Percentiles rank a stretch among this genome's conserved stretches.
Evolutionary conservation across 2,797 vertebrate genomes (phyloP).

Genomic region (Neosilurus hyrtlii): DNA sequence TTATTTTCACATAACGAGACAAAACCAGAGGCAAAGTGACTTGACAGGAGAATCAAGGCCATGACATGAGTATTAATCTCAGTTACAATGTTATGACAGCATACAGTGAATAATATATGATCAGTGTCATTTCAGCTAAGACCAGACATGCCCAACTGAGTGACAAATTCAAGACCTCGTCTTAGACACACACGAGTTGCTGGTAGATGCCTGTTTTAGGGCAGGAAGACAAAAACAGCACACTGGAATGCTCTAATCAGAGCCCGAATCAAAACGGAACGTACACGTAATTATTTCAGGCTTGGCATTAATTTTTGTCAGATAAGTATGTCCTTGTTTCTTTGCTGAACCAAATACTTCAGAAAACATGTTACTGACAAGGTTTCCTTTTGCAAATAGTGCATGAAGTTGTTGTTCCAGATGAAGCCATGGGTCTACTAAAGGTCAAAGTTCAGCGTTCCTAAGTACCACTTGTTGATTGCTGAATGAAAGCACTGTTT

Average conservation of each 20-base stretch:
- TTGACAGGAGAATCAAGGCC: constrained; percentile 1
- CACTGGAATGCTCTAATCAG: constrained; percentile 75
- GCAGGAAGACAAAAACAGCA: constrained; percentile 67
- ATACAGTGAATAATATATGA: constrained; percentile 26
- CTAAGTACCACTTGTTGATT: not conserved
- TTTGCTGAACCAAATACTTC: not conserved
- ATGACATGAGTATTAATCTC: constrained; percentile 26
- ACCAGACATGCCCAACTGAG: constrained; percentile 56
- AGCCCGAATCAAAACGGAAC: not conserved
- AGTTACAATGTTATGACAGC: constrained; percentile 19
- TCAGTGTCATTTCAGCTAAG: constrained; percentile 13
- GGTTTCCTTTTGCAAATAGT: constrained; percentile 3
- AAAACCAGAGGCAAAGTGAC: not conserved
- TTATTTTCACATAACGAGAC: constrained; percentile 1
- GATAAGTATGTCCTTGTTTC: not conserved
- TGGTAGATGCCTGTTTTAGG: constrained; percentile 62
- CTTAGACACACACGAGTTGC: constrained; percentile 9
- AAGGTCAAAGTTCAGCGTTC: not conserved
- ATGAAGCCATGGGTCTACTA: not conserved
- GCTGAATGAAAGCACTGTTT: not conserved
- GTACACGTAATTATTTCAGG: not conserved
- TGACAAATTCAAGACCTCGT: constrained; percentile 21
- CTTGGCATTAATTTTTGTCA: not conserved
- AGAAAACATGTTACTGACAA: constrained; percentile 22
- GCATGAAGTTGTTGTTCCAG: not conserved